Evolutionary conservation across 2,113 vertebrate species (phyloP).

Genomic region (Gymnorhina tibicen): DNA sequence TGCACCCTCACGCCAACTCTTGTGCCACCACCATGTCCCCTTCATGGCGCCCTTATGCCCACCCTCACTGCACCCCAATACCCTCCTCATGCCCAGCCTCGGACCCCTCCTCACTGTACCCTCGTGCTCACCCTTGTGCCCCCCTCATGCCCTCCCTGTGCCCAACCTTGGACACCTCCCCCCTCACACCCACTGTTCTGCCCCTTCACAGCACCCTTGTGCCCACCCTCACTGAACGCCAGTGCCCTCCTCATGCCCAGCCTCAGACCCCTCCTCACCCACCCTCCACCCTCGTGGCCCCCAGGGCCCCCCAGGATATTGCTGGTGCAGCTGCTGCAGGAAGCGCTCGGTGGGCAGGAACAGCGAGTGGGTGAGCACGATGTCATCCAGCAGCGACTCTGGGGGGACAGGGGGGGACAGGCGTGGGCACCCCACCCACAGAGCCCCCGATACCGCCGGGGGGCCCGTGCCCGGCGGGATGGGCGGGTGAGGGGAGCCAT

Average conservation of each 20-base stretch:
- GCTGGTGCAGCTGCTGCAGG: constrained; percentile 90
- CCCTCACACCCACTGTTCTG: too few relatives aligned
- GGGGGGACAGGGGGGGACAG: not conserved
- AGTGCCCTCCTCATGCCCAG: rapidly evolving
- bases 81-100: not conserved
- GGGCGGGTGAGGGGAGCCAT: not conserved
- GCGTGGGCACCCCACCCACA: rapidly evolving
- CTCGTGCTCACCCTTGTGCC: not conserved
- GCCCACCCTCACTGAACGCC: not conserved
- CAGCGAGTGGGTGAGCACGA: constrained; percentile 94
- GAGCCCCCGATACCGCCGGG: not conserved
- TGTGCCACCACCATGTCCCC: not conserved
- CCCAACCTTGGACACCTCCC: not conserved
- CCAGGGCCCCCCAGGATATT: constrained; percentile 90
- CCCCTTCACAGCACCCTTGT: not conserved
- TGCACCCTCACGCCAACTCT: not conserved
- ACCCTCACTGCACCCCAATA: not conserved
- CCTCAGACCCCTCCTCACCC: not conserved
- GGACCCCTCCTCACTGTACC: not conserved
- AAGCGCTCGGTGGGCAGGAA: constrained; percentile 93
- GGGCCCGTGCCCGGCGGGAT: not conserved
- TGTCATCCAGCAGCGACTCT: constrained; percentile 92
- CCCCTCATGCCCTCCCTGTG: not conserved
- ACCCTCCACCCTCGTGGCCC: not conserved
- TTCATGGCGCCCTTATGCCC: not conserved